phyloP scores from a whole-genome alignment of 2,113 vertebrate species.

The Morone chrysops region DNA sequence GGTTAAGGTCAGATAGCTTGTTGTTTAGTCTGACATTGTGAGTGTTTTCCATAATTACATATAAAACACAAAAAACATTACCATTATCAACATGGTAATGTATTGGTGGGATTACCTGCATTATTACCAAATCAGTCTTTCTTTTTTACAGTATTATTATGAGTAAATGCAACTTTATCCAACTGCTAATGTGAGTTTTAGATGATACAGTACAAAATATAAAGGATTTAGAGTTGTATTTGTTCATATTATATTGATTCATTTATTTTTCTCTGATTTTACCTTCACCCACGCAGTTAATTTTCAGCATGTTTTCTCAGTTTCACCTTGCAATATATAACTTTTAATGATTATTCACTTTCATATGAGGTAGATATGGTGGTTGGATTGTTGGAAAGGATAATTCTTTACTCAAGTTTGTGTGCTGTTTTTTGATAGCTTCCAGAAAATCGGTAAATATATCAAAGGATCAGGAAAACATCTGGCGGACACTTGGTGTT shows the following conservation, averaged over 20 bases:
- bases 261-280: neutral
- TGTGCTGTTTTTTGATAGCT: constrained; percentile 46
- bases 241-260: neutral
- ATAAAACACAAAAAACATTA: neutral
- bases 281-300: no score
- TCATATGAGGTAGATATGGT: neutral
- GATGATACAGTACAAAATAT: neutral
- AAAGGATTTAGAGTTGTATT: neutral
- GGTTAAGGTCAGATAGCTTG: constrained; percentile 31
- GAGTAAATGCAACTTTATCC: neutral
- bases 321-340: neutral
- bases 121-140: neutral
- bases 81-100: neutral
- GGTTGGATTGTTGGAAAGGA: neutral
- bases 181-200: neutral
- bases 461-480: constrained; percentile 66
- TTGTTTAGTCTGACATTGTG: constrained; percentile 36
- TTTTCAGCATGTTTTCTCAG: neutral
- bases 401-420: neutral
- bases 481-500: constrained; percentile 71
- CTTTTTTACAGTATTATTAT: neutral
- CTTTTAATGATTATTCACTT: constrained; percentile 13
- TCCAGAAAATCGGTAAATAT: constrained; percentile 62
- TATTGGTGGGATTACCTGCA: neutral
- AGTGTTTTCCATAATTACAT: constrained; percentile 12